A percentile compares a stretch with the other conserved stretches of the same genome.
phyloP scores from a whole-genome alignment of 2,113 vertebrate species.

The Grallaria varia region DNA sequence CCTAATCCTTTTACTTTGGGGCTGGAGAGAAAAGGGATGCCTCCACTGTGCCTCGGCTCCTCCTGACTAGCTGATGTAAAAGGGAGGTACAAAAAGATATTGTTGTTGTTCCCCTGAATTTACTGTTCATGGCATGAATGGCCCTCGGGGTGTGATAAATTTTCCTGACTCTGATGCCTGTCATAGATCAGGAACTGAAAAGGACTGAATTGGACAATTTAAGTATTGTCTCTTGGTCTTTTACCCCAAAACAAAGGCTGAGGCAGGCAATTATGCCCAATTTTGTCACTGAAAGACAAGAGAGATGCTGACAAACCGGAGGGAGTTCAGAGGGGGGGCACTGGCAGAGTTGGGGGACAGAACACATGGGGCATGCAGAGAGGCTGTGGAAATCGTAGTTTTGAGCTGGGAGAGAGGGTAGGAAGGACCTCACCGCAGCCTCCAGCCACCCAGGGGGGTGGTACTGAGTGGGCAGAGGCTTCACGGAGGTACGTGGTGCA shows the following conservation, averaged over 20 bases:
- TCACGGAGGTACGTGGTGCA: neutral
- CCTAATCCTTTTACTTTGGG: neutral
- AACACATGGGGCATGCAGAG: neutral
- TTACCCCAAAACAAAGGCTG: neutral
- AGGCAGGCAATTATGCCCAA: neutral
- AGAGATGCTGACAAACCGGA: neutral
- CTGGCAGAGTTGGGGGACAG: neutral
- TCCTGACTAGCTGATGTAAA: neutral
- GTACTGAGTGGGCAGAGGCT: neutral
- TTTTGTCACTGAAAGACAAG: neutral
- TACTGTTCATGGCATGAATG: neutral
- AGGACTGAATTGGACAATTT: neutral
- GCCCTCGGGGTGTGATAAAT: neutral
- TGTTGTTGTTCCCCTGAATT: slow-evolving; percentile 19
- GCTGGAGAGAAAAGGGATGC: neutral
- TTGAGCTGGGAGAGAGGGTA: neutral
- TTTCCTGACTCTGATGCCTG: neutral
- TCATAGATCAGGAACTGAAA: slow-evolving; percentile 12
- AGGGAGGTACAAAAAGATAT: neutral
- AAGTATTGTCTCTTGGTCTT: neutral
- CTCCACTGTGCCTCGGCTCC: neutral
- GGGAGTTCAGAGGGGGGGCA: neutral
- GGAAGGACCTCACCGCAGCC: neutral
- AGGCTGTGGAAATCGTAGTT: neutral
- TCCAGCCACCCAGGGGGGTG: neutral